A percentile compares a stretch with the other conserved stretches of the same genome.
Conservation (phyloP, 2,113 vertebrate genomes). For the Eclectus roratus region DNA sequence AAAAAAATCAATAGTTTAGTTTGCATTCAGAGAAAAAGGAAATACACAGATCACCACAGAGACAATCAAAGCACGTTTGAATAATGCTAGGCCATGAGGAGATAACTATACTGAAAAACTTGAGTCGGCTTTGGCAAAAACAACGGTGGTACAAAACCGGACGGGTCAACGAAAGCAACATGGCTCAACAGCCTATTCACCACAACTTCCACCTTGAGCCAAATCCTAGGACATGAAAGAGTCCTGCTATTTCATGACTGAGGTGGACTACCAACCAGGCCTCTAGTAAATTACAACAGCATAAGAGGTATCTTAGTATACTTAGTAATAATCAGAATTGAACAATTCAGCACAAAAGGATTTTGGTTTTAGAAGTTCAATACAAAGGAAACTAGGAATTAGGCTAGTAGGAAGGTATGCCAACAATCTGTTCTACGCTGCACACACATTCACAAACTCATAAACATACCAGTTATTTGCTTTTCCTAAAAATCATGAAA, state of each 20-base stretch:
- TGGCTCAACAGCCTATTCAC: neutral
- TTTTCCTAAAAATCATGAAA: neutral
- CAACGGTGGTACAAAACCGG: neutral
- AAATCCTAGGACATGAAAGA: neutral
- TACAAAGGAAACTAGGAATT: neutral
- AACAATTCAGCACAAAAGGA: neutral
- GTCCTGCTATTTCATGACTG: no score
- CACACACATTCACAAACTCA: neutral
- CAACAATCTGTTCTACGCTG: neutral
- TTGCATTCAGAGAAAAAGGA: neutral
- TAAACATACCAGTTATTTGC: neutral
- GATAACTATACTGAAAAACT: neutral
- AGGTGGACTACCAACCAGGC: neutral
- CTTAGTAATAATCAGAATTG: neutral
- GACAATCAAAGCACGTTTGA: rapidly evolving
- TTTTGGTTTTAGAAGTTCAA: neutral
- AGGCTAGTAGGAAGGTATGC: neutral
- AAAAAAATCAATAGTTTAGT: neutral
- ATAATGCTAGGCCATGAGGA: neutral
- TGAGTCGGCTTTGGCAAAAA: neutral
- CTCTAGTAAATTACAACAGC: neutral
- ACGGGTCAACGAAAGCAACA: neutral
- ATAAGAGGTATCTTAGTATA: neutral
- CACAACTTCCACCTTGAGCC: neutral
- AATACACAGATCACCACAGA: neutral